Base-by-base conservation (phyloP, 2,888 invertebrate genomes). In the Panorpa germanica region DNA sequence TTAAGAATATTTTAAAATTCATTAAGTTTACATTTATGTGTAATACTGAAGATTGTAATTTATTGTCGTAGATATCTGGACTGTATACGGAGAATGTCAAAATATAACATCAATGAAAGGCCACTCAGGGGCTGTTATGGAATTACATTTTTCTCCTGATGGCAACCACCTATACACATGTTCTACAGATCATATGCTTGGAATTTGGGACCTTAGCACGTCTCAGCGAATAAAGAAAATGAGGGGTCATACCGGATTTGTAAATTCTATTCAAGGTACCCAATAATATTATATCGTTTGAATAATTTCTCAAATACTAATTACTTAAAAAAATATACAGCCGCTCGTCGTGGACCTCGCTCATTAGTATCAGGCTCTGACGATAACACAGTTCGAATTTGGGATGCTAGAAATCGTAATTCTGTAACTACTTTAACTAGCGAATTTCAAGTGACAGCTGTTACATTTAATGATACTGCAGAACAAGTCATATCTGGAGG, bases 71-170 rank as follows among this genome's bases (percentile, higher is more conserved):
- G 82, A 72, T 52, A 57, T 98, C 38, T 98, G 98, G 98, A 85
- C 80, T 50, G 90, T 93, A 2, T 93, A 90, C 46, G 96, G 90
- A 1, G 93, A 98, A 49, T 98, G 98, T 55, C 93, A 96, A 46
- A 99, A 98, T 51, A 73, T 93, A 39, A 81, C 86, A 44, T 74
- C 81, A 12, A 70, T 99, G 70, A 70, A 72, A 11, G 95, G 95
- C 0, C 98, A 99, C 55, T 82, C 81, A 0, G 98, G 96, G 2
- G 90, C 95, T 3, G 63, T 98, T 2, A 76, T 91, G 73, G 93
- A 99, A 50, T 57, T 96, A 7, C 78, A 82, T 48, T 86, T 85
- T 46, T 78, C 77, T 2, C 70, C 82, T 0, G 85, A 82, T 36
- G 88, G 86, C 1, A 59, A 69, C n/a, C 70, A 76, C 39, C 57